Base-by-base conservation (phyloP, 2,113 vertebrate genomes). In the Stictonetta naevosa region DNA sequence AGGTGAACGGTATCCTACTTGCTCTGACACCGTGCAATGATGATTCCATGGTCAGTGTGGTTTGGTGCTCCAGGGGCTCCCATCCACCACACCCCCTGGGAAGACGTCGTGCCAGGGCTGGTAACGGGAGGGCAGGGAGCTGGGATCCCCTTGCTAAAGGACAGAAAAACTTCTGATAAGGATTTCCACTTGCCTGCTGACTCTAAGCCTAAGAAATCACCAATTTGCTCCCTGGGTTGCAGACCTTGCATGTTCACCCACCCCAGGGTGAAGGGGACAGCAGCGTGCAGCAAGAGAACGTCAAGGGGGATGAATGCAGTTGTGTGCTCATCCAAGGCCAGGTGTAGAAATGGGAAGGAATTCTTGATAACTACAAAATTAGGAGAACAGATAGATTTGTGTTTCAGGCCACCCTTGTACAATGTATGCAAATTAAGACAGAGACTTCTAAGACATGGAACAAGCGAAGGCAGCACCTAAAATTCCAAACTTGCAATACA, bases 371-470 rank as follows among this genome's bases (percentile, higher is more conserved):
- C 17, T 62, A 38, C 52, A 78, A 64, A 86, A 80, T 33, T 50
- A 56, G 36, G 19, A 80, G 48, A 78, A 71, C 28, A 36, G 44
- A 71, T 17, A 66, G 46, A 68, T 33, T 23, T 63, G 2, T 4
- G 5, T 42, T 55, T 44, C 86, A 81, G 33, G 6, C 42, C 3
- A 60, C 8, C 7, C 46, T 60, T 0, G 0, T 26, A 68, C 10
- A n/a, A 19, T 23, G 34, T 67, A 20, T 44, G 72, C 23, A 40
- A 58, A 38, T 1, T 6, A 48, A 79, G 52, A 53, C 42, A 66
- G 38, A 66, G 3, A 23, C 60, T 90, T 95, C 56, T 56, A 93
- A 81, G 31, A 18, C 23, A 69, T 6, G 4, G 4, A 8, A 48
- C 26, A 71, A 88, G 31, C 10, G 28, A 87, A 90, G 89, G 50